A percentile compares a stretch with the other conserved stretches of the same genome.
Conservation (phyloP, 2,113 vertebrate species). For the Hippocampus abdominalis region DNA sequence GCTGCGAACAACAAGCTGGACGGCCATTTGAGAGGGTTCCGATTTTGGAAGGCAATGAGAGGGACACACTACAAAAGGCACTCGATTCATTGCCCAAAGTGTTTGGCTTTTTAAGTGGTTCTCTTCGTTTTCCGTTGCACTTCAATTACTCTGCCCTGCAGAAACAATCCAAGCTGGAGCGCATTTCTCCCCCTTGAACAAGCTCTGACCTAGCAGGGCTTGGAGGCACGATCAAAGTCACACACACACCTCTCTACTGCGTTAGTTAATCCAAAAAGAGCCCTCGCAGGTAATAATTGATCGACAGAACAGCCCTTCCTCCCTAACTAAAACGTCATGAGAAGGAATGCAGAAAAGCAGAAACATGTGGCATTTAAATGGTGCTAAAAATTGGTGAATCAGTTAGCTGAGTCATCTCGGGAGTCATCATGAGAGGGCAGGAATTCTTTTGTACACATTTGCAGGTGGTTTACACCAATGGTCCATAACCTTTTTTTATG, state of each 20-base stretch:
- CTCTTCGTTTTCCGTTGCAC: background rate
- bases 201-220: constrained; percentile 1
- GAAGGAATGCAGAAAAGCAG: background rate
- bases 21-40: background rate
- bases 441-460: background rate
- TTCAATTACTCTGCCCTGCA: constrained; percentile 4
- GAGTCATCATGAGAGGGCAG: background rate
- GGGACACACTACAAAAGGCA: background rate
- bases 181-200: background rate
- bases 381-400: background rate
- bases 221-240: constrained; percentile 1
- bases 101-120: constrained; percentile 4
- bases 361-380: background rate
- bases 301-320: too few relatives aligned
- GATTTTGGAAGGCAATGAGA: background rate
- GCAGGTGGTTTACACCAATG: background rate
- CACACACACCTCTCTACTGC: background rate
- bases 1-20: background rate
- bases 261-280: background rate
- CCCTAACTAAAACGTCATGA: background rate
- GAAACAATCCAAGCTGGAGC: background rate
- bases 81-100: background rate
- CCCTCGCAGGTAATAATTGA: background rate
- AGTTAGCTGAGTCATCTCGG: background rate
- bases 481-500: background rate